Evolutionary conservation across 2,888 invertebrate species (phyloP), one percentile per base, ranked within the genome.

Genomic region (Hypolimnas misippus): DNA sequence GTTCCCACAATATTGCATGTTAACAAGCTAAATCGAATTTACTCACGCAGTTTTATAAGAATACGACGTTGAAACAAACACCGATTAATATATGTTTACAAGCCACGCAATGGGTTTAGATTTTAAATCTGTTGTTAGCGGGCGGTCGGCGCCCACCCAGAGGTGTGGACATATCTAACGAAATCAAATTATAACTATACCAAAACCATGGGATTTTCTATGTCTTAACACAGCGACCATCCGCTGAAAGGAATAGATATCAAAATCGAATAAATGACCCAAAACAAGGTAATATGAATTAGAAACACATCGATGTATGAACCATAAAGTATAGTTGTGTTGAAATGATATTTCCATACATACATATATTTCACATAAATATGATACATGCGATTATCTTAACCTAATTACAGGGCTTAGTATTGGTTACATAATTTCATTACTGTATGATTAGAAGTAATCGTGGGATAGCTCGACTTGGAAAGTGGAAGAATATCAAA

Each of bases 131-230:
- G 76, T 75, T 76, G 80, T 76, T 86, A 79, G 88, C 89, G 84
- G 89, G 88, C 80, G 87, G 76, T 81, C 87, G 78, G 76, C 78
- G 86, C 83, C 89, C 90, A 90, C 90, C 90, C 91, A 89, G 82
- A 88, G 89, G 86, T 86, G 86, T 86, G 82, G 87, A 88, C 88
- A 56, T 57, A 74, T 83, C 76, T 70, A 77, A 85, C 83, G 78
- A 88, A 87, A 88, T 87, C 87, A 82, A 88, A 88, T 87, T 87
- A 87, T 81, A 82, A 79, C 81, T 73, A 73, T 72, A 68, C 70
- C 55, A 56, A n/a, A 31, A 50, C 49, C 3, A 33, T 14, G 50
- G 4, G 6, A 52, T 55, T 14, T 2, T 3, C 16, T 7, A 14
- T 35, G 49, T 17, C 31, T 35, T 16, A 52, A 42, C n/a, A 8